Evolutionary conservation across 2,888 invertebrate genomes (phyloP), one percentile per base, ranked within the genome.

Genomic region (Torymus tubicola): DNA sequence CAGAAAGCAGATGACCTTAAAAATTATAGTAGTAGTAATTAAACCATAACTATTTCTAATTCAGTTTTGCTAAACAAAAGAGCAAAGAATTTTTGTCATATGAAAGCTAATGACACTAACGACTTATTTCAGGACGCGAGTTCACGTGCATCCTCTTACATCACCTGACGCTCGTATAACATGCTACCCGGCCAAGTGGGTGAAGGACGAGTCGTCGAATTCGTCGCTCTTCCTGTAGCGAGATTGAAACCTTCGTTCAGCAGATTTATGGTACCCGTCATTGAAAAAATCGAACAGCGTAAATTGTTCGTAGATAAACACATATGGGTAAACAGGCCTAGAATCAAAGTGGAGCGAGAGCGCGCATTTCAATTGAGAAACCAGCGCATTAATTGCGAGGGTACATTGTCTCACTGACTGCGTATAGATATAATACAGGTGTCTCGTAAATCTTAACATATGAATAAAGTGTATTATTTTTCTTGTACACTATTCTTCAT

Each of bases 131-230:
- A 42, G 42, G 42, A 42, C 42, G 63, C 52, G 68, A 68, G 76
- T 31, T 70, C n/a, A 60, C 21, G 53, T 80, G 82, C 84, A 85
- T 86, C 84, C 85, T 84, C 84, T 87, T 87, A 85, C 86, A 83
- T 84, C 84, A 86, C n/a, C 18, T 74, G 80, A 10, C 42, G n/a
- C 16, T 16, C 31, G 80, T 81, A 82, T 75, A 83, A 87, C 82
- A 86, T 86, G 86, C 86, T 86, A 84, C 84, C 85, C 81, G 86
- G 83, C 75, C 84, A 88, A 86, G 81, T 86, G 85, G 88, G 88
- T 87, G 88, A 88, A 89, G 88, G 87, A 87, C 87, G 84, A 69
- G 61, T 71, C 52, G 61, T 67, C 71, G 71, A 68, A 80, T 80
- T 70, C n/a, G 58, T 21, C 67, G 18, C 13, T 60, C 61, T 67